phyloP scores from a whole-genome alignment of 2,797 vertebrate species.

The Argyrosomus regius region DNA sequence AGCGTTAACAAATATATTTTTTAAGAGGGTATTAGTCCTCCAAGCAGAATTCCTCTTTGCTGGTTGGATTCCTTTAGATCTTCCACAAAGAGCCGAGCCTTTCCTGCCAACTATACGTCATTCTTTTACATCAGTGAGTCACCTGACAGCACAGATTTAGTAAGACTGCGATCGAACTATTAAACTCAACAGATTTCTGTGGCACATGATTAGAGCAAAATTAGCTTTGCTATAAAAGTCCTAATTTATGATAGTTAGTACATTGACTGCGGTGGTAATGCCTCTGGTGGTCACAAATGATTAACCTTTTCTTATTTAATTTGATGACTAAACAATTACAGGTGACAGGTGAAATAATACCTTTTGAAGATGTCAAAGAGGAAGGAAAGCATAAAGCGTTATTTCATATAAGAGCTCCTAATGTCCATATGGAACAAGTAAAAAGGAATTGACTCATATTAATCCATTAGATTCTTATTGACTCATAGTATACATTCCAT shows the following conservation, averaged over 20 bases:
- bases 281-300: slow-evolving; percentile 64
- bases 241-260: neutral
- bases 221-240: too few species aligned
- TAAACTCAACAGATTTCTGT: neutral
- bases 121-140: too few species aligned
- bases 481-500: neutral
- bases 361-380: slow-evolving; percentile 3
- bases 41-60: too few species aligned
- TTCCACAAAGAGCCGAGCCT: too few species aligned
- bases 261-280: neutral
- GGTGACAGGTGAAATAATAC: slow-evolving; percentile 58
- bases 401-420: neutral
- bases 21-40: too few species aligned
- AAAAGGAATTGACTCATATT: slow-evolving; percentile 8
- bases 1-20: too few species aligned
- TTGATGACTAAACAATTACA: slow-evolving; percentile 54
- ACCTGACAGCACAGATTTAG: neutral
- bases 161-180: too few species aligned
- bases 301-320: slow-evolving; percentile 50
- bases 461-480: slow-evolving; percentile 15
- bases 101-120: too few species aligned
- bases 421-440: neutral
- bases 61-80: too few species aligned
- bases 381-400: neutral
- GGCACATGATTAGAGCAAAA: neutral